Percentiles rank a stretch among this genome's conserved stretches.
Conservation (phyloP, 1,140 invertebrate genomes). For the Phymastichus coffea region DNA sequence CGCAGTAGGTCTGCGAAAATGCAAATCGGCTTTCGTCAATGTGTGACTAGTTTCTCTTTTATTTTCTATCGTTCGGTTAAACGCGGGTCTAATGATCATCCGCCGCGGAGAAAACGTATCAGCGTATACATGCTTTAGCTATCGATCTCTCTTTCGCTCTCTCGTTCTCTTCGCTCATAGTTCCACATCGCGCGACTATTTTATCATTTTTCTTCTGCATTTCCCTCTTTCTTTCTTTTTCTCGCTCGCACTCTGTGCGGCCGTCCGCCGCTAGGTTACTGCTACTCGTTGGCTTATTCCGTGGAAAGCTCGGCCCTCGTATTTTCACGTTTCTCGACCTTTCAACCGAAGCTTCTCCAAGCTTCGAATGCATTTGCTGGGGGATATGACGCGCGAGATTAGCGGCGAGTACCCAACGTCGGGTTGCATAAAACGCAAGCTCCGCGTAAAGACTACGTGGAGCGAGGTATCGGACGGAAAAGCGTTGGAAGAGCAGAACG, state of each 20-base stretch:
- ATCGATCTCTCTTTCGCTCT: slow-evolving; percentile 24
- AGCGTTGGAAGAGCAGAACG: no score
- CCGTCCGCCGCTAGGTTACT: no score
- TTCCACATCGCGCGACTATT: slow-evolving; percentile 1
- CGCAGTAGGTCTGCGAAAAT: slow-evolving; percentile 1
- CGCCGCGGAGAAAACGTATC: not conserved
- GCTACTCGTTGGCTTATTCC: no score
- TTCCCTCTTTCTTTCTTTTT: slow-evolving; percentile 20
- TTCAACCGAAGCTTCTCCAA: no score
- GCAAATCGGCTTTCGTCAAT: not conserved
- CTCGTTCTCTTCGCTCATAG: slow-evolving; percentile 13
- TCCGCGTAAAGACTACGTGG: no score
- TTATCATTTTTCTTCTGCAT: not conserved
- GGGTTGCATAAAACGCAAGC: no score
- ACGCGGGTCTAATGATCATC: slow-evolving; percentile 5
- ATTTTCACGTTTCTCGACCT: no score
- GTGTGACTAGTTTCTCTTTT: not conserved
- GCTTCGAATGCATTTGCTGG: no score
- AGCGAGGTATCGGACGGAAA: no score
- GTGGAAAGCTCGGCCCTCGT: no score
- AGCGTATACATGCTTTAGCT: slow-evolving; percentile 10
- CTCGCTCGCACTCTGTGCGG: slow-evolving; percentile 9
- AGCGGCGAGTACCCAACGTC: no score
- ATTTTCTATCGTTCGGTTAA: slow-evolving; percentile 3
- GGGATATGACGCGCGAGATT: no score